Evolutionary conservation across 1,140 invertebrate species (phyloP), one percentile per base, ranked within the genome.

Genomic region (Schlechtendalia chinensis): DNA sequence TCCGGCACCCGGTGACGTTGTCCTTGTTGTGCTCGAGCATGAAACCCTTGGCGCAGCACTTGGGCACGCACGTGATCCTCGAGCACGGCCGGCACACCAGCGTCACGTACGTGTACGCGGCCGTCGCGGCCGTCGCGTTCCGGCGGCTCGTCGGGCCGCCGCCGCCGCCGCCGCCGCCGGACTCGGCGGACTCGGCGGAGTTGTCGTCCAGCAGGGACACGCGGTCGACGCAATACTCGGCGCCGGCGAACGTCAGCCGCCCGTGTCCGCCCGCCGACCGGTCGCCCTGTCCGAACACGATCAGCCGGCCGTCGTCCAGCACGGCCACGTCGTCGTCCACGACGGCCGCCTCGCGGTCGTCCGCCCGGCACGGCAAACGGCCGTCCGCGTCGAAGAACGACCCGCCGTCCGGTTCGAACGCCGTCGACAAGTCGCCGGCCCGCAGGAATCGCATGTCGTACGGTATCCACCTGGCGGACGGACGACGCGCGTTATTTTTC

Each of bases 171-270:
- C 47, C 27, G 56, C 1, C 12, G 24, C 32, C 19, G 32, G 10
- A 8, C 0, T 17, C 27, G 8, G 22, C 29, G 27, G 45, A 16
- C 5, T 39, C 17, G 14, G 58, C 61, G n/a, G 67, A 24, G 32
- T 22, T 8, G 32, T 54, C 56, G 32, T 54, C 56, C 50, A 67
- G 6, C 67, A 82, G 45, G 5, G 63, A 59, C 79, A 82, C 47
- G 22, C 79, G 65, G 67, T 82, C 82, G 29, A 82, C 50, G 58
- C 82, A 82, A 24, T 80, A 59, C 39, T 81, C 77, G 17, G 17
- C 6, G 22, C 27, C 24, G n/a, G 50, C 1, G 22, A 82, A 80
- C n/a, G 32, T 45, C 39, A 80, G 47, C 27, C 17, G 24, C 17
- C n/a, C 24, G 69, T n/a, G 19, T 1, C 27, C 24, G 16, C 16